Evolutionary conservation across 2,113 vertebrate genomes (phyloP), one percentile per base, ranked within the genome.

Genomic region (Campylomormyrus tamandua): DNA sequence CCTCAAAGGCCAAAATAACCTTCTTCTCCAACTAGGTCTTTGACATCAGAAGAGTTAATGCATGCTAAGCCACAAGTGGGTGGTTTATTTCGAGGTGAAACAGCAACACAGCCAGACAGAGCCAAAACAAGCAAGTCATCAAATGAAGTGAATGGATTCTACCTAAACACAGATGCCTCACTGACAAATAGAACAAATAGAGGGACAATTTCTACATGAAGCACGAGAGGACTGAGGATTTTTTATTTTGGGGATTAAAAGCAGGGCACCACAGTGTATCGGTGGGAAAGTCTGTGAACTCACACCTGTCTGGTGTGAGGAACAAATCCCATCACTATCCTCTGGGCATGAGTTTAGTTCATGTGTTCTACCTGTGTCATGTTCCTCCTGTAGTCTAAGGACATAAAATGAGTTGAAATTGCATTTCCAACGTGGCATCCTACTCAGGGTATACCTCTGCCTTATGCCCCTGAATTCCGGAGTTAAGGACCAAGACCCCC

Each of bases 1-100:
- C 83, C 86, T 80, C 93, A 92, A 92, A 84, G 93, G 89, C 88
- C 89, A 88, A 88, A 88, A 89, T 90, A 89, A 88, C 90, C 88
- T 84, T 90, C 89, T 90, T 89, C 89, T 89, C 87, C 90, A 35
- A 90, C 83, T 87, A 90, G 35, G 86, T 90, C 49, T 92, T 87
- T 49, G 88, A 88, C 87, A 46, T 45, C 5, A 45, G 52, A 45
- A 90, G 77, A 49, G 85, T 74, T 45, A 84, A 84, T 70, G 62
- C n/a, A 49, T 4, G 91, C 83, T 89, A 31, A 56, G 11, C 45
- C 53, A 87, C 58, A 83, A 88, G n/a, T n/a, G 50, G 83, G 56
- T 39, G 70, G 83, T 89, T 91, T 58, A 87, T 90, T 80, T 88
- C 39, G 70, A 88, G n/a, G 49, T 88, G 83, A 85, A 90, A 90